Evolutionary conservation across 1,140 invertebrate species (phyloP).

Genomic region (Bombus pascuorum): DNA sequence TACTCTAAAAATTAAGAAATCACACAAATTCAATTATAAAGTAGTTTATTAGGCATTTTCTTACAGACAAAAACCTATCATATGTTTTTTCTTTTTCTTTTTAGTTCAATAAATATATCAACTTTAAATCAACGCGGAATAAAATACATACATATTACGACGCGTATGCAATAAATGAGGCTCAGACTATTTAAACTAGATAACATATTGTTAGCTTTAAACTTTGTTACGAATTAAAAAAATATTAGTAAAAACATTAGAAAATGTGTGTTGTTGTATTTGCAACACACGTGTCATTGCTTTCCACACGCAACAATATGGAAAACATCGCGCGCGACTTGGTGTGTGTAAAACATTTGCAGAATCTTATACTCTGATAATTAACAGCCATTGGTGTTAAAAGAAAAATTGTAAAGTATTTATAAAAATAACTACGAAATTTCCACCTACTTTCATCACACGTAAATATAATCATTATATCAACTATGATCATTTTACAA

Average conservation of each 20-base stretch:
- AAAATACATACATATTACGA: not conserved
- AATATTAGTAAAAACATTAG: constrained; percentile 30
- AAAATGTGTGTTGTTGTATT: constrained; percentile 28
- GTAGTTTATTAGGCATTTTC: constrained; percentile 34
- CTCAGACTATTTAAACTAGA: not conserved
- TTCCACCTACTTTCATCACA: not conserved
- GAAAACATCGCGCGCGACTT: not conserved
- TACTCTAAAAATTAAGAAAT: not conserved
- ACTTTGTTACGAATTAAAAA: constrained; percentile 10
- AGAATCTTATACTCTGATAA: not conserved
- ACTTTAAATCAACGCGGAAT: not conserved
- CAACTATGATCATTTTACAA: not conserved
- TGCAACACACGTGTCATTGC: not conserved
- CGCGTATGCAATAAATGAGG: not conserved
- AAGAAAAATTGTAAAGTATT: not conserved
- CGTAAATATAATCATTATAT: not conserved
- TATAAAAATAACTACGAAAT: not conserved
- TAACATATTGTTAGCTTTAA: constrained; percentile 5
- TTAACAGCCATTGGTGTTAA: not conserved
- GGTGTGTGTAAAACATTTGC: not conserved
- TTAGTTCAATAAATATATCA: constrained; percentile 19
- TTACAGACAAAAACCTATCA: constrained; percentile 8
- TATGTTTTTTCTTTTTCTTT: not conserved
- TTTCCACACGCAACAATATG: constrained; percentile 6
- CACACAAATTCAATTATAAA: not conserved